Evolutionary conservation across 2,888 invertebrate genomes (phyloP).

Genomic region (Pammene fasciana): DNA sequence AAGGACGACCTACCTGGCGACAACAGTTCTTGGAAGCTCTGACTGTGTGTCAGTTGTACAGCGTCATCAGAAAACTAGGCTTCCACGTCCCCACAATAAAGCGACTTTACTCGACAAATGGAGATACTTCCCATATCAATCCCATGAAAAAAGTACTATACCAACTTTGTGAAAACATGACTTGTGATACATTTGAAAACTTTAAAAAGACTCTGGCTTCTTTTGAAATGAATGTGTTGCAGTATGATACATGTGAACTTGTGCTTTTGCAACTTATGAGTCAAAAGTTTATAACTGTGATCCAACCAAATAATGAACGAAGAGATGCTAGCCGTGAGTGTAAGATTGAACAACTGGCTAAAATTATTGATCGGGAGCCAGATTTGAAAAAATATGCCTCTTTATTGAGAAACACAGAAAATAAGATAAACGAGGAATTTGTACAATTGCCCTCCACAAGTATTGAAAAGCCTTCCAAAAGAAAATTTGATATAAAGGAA

Average conservation of each 20-base stretch:
- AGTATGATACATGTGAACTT: slow-evolving; percentile 68
- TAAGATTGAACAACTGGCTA: slow-evolving; percentile 58
- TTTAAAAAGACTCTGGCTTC: slow-evolving; percentile 65
- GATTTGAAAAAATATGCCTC: slow-evolving; percentile 56
- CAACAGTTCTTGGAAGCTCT: slow-evolving; percentile 75
- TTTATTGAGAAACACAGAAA: slow-evolving; percentile 59
- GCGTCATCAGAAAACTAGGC: slow-evolving; percentile 68
- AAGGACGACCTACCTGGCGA: slow-evolving; percentile 64
- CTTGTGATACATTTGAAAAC: slow-evolving; percentile 57
- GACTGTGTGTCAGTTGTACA: slow-evolving; percentile 65
- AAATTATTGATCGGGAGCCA: slow-evolving; percentile 63
- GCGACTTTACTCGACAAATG: slow-evolving; percentile 60
- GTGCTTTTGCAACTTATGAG: slow-evolving; percentile 70
- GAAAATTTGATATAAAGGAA: slow-evolving; percentile 44
- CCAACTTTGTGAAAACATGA: slow-evolving; percentile 69
- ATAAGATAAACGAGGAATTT: slow-evolving; percentile 49
- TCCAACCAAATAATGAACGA: slow-evolving; percentile 48
- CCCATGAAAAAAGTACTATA: slow-evolving; percentile 71
- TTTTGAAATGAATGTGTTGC: slow-evolving; percentile 60
- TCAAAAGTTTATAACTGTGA: slow-evolving; percentile 63
- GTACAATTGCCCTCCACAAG: slow-evolving; percentile 41
- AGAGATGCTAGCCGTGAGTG: slow-evolving; percentile 49
- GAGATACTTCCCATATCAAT: slow-evolving; percentile 59
- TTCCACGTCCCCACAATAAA: slow-evolving; percentile 60
- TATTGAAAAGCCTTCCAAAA: slow-evolving; percentile 42